Conservation (phyloP, 2,113 vertebrate species). For the Erinaceus europaeus region DNA sequence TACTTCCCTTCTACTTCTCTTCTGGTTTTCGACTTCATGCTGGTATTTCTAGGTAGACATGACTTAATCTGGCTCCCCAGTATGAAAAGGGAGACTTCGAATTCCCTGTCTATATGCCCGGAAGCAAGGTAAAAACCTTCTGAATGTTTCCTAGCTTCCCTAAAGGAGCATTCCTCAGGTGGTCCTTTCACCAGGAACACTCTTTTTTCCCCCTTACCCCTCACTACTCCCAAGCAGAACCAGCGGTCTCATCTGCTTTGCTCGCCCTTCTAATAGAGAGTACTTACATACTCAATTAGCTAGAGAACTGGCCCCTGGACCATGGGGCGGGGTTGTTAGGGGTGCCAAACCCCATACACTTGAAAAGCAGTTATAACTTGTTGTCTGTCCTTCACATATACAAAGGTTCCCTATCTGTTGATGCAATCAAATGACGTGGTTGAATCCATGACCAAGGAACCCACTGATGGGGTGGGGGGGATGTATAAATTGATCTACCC, state of each 20-base stretch:
- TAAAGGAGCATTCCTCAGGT: not conserved
- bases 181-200: not conserved
- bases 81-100: conserved; percentile 17
- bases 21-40: conserved; percentile 30
- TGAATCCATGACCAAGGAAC: not conserved
- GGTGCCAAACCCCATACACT: not conserved
- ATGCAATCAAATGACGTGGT: not conserved
- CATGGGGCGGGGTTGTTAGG: not conserved
- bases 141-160: not conserved
- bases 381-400: not conserved
- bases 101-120: not conserved
- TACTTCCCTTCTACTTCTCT: not conserved
- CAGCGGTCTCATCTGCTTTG: not conserved
- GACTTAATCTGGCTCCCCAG: not conserved
- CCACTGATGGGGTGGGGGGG: not conserved
- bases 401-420: not conserved
- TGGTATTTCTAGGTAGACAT: not conserved
- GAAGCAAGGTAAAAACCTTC: conserved; percentile 33
- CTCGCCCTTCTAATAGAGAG: not conserved
- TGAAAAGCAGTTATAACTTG: not conserved
- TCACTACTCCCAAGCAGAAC: not conserved
- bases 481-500: not conserved
- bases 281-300: not conserved
- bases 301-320: not conserved
- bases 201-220: not conserved